Percentiles rank a stretch among this genome's conserved stretches.
Conservation (phyloP, 2,113 vertebrate genomes). For the Alaudala cheleensis region DNA sequence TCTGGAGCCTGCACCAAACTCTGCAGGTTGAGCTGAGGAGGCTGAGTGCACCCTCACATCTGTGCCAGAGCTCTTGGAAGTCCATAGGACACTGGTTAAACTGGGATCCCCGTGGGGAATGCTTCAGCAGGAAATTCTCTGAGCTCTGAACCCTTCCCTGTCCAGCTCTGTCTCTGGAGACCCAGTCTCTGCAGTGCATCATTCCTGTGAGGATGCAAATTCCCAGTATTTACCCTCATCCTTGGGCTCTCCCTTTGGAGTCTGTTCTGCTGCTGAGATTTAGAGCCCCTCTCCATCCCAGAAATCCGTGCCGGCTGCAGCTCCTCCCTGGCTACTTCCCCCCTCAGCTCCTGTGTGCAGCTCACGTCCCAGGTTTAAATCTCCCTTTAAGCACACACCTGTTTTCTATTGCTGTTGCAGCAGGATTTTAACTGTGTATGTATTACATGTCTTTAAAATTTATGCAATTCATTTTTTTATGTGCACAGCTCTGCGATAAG, state of each 20-base stretch:
- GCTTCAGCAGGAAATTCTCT: background rate
- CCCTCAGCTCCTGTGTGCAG: background rate
- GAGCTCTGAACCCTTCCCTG: background rate
- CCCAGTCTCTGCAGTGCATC: background rate
- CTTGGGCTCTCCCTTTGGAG: background rate
- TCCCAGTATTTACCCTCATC: background rate
- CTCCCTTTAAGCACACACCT: constrained; percentile 60
- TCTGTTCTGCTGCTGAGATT: background rate
- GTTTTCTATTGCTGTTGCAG: constrained; percentile 57
- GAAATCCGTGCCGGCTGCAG: background rate
- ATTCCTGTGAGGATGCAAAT: background rate
- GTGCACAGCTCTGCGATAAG: constrained; percentile 37
- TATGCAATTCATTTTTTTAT: constrained; percentile 67
- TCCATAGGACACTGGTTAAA: background rate
- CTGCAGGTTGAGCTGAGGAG: background rate
- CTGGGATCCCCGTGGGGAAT: background rate
- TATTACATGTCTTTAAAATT: constrained; percentile 69
- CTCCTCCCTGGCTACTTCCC: background rate
- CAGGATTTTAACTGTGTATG: constrained; percentile 60
- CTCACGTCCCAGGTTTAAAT: constrained; percentile 57
- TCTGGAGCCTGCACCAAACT: background rate
- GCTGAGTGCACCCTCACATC: background rate
- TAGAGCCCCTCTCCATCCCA: background rate
- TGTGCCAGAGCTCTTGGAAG: background rate
- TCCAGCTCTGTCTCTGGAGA: background rate